A percentile compares a stretch with the other conserved stretches of the same genome.
Conservation (phyloP, 2,113 vertebrate species). For the Semnopithecus entellus region DNA sequence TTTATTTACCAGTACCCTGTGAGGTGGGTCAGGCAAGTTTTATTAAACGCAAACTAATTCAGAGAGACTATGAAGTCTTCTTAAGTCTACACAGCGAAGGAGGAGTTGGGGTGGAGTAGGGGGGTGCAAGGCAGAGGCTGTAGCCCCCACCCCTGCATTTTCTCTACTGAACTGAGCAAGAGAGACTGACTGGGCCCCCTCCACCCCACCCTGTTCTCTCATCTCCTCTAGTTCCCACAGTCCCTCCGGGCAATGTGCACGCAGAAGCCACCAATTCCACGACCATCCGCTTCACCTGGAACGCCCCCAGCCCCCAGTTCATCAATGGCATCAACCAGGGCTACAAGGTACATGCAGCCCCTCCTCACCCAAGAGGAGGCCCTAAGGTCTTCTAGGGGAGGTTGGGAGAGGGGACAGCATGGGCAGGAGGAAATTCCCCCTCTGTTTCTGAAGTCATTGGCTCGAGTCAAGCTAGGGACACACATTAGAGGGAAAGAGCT, state of each 20-base stretch:
- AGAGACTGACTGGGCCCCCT: accelerated
- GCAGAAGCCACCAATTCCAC: conserved; percentile 94
- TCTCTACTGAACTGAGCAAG: not conserved
- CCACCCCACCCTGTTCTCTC: not conserved
- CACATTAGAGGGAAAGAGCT: accelerated
- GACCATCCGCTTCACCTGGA: conserved; percentile 95
- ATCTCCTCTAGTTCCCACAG: conserved; percentile 91
- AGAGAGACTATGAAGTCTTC: not conserved
- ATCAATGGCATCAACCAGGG: conserved; percentile 99
- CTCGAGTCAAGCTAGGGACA: not conserved
- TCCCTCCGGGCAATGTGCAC: conserved; percentile 95
- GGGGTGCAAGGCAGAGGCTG: accelerated
- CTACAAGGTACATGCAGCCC: conserved; percentile 91
- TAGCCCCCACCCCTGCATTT: accelerated
- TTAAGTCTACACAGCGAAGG: accelerated
- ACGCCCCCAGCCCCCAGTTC: conserved; percentile 97
- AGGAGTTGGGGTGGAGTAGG: accelerated
- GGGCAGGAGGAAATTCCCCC: accelerated
- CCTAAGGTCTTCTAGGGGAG: accelerated
- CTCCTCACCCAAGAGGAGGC: accelerated
- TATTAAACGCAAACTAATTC: not conserved
- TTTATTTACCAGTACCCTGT: accelerated
- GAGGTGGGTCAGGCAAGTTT: not conserved
- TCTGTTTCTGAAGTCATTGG: not conserved
- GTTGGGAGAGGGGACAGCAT: accelerated